Percentiles rank a stretch among this genome's conserved stretches.
These are phyloP conservation scores for Malaclemys terrapin DNA, from an alignment of 2,113 vertebrate genomes.

Conservation along the genomic window DNA sequence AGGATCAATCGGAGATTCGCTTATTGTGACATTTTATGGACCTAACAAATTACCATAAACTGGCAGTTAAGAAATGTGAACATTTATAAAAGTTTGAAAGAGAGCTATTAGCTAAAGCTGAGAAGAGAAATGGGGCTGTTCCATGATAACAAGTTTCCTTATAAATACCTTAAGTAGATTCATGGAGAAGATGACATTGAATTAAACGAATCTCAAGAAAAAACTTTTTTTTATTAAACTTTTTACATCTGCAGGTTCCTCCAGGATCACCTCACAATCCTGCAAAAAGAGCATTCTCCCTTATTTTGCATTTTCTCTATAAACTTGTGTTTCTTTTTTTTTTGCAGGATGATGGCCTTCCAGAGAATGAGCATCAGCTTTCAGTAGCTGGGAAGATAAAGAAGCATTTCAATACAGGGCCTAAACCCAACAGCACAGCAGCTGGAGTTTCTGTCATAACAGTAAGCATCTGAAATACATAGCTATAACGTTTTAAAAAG, in stretches of 20 bases:
- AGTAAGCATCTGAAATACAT: slow-evolving; percentile 89
- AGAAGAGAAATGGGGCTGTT: neutral
- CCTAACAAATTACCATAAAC: neutral
- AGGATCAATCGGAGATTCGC: neutral
- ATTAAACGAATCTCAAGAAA: neutral
- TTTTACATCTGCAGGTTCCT: neutral
- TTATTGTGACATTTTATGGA: neutral
- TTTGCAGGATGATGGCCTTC: slow-evolving; percentile 89
- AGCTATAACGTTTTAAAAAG: slow-evolving; percentile 51
- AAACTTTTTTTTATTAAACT: neutral
- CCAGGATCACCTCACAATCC: neutral
- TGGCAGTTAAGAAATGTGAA: neutral
- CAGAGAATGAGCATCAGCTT: slow-evolving; percentile 92
- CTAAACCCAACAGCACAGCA: slow-evolving; percentile 89
- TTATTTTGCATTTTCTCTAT: neutral
- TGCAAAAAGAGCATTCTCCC: neutral
- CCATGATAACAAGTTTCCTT: neutral
- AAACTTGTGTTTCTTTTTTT: slow-evolving; percentile 13
- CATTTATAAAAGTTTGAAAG: neutral
- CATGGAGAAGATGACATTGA: neutral
- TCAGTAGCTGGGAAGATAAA: slow-evolving; percentile 96
- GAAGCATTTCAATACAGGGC: slow-evolving; percentile 95
- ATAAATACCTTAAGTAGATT: neutral
- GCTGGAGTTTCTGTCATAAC: slow-evolving; percentile 97
- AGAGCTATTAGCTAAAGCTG: neutral